phyloP scores from a whole-genome alignment of 2,888 invertebrate genomes.

The Clusia tigrina region DNA sequence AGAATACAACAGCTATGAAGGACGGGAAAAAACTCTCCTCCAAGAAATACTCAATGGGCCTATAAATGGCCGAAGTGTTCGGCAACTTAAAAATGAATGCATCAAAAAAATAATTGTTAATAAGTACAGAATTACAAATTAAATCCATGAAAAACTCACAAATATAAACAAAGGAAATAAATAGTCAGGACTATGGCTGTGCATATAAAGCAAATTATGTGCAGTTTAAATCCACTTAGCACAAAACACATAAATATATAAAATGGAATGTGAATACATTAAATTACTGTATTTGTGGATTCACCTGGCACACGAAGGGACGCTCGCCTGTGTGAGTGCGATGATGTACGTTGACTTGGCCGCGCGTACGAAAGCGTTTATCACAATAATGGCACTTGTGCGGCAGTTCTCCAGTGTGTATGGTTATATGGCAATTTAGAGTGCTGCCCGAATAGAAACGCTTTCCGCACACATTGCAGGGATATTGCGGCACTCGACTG shows the following conservation, averaged over 20 bases:
- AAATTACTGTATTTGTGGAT: constrained; percentile 12
- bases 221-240: too few species aligned
- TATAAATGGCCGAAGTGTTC: too few species aligned
- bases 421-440: constrained; percentile 52
- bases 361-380: constrained; percentile 58
- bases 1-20: too few species aligned
- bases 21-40: too few species aligned
- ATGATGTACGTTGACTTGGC: constrained; percentile 59
- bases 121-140: neutral
- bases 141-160: neutral
- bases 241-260: too few species aligned
- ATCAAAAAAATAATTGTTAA: constrained; percentile 8
- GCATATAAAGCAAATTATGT: too few species aligned
- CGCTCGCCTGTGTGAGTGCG: constrained; percentile 60
- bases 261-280: neutral
- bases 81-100: too few species aligned
- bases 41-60: too few species aligned
- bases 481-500: constrained; percentile 39
- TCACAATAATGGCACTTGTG: constrained; percentile 56
- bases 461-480: constrained; percentile 50
- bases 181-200: neutral
- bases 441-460: constrained; percentile 53
- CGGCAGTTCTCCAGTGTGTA: constrained; percentile 59
- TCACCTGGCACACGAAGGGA: constrained; percentile 59
- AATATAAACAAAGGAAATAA: neutral